Evolutionary conservation across 2,888 invertebrate species (phyloP).

Genomic region (Leptopilina syphax): DNA sequence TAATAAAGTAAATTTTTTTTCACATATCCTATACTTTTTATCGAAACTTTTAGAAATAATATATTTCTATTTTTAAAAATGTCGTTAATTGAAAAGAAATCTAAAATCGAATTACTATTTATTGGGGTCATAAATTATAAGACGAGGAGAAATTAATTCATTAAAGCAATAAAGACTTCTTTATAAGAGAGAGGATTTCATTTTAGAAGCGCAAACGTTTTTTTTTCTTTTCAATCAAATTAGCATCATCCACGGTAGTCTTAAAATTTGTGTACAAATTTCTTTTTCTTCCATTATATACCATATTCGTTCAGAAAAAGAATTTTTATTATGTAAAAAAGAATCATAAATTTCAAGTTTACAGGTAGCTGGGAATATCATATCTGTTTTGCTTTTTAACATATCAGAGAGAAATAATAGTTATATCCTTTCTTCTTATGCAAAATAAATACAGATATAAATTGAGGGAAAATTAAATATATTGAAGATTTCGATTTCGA

Average conservation of each 20-base stretch:
- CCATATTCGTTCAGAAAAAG: neutral
- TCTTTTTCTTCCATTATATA: slow-evolving; percentile 2
- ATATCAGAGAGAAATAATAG: neutral
- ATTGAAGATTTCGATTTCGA: slow-evolving; percentile 1
- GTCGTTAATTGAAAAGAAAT: slow-evolving; percentile 40
- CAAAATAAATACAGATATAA: slow-evolving; percentile 3
- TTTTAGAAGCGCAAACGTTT: slow-evolving; percentile 5
- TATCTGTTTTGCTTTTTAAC: slow-evolving; percentile 18
- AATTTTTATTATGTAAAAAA: slow-evolving; percentile 27
- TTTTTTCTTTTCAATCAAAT: slow-evolving; percentile 28
- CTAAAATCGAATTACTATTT: slow-evolving; percentile 7
- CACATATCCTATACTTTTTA: too few relatives aligned
- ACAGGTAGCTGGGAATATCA: slow-evolving; percentile 19
- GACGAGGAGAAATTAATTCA: slow-evolving; percentile 22
- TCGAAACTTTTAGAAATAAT: neutral
- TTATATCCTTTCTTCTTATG: neutral
- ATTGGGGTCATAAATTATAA: neutral
- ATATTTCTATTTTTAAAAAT: slow-evolving; percentile 12
- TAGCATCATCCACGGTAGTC: slow-evolving; percentile 17
- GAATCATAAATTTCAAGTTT: slow-evolving; percentile 19
- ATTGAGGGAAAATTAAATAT: neutral
- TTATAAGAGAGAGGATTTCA: neutral
- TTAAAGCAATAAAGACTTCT: slow-evolving; percentile 15
- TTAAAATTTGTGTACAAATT: slow-evolving; percentile 25
- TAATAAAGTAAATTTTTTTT: too few relatives aligned